Evolutionary conservation across 2,888 invertebrate species (phyloP), one percentile per base, ranked within the genome.

Genomic region (Eumerus sabulonum): DNA sequence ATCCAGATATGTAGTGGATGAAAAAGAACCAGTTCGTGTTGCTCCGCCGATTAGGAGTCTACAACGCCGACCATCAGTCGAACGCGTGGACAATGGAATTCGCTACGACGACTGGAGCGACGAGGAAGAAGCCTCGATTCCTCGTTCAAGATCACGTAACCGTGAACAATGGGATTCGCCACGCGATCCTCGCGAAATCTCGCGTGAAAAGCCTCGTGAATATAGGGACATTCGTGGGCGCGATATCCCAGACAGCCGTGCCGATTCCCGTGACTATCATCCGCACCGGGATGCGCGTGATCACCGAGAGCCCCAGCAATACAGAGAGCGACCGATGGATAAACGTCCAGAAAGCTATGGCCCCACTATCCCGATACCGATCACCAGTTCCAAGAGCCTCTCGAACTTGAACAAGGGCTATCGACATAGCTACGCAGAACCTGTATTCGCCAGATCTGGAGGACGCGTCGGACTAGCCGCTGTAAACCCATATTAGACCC

Each of bases 1-100:
- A 42, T 82, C 83, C 16, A 82, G 84, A n/a, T 91, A 93, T 76
- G 93, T 94, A 84, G 90, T 92, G 68, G 90, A 92, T 11, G 85
- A 86, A 35, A 83, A 84, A 47, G 84, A 84, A 9, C 62, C 67
- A n/a, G 12, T 51, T 11, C 73, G 77, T 40, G 9, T 57, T 3
- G 4, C 64, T 1, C 40, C 51, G 11, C 57, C 63, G 9, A 13
- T 60, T 12, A 70, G 86, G 1, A 82, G 84, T 1, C 81, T 85
- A 3, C 86, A 86, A 36, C 85, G 85, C 42, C 73, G 82, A 36
- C 66, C 79, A 18, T 85, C 86, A 1, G 68, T 86, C 1, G 86
- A 88, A 47, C 84, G 84, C 3, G 35, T 77, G 0, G 83, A 83
- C 45, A 57, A 60, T 17, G 79, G 81, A 12, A 73, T 64, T 35